Evolutionary conservation across 2,797 vertebrate species (phyloP), one percentile per base, ranked within the genome.

Genomic region (Acanthurus leucopareius): DNA sequence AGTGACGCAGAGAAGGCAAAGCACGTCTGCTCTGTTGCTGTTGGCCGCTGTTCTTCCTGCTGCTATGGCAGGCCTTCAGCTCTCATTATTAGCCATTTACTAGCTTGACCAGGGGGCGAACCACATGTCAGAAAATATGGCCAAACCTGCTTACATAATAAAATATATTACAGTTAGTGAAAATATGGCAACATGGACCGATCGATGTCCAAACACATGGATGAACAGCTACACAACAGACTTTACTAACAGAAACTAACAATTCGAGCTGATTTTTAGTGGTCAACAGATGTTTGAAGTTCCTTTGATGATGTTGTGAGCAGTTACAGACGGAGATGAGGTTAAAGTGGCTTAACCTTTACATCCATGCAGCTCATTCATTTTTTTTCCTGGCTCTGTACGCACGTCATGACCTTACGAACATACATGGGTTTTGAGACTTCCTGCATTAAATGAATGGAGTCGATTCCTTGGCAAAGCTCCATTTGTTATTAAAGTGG

Each of bases 71-170:
- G 0, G 22, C 48, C 47, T 62, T 69, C 53, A 66, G 65, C 15
- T 20, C 65, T 45, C 40, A 79, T 80, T 71, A 60, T 85, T 73
- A 72, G 52, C 68, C 67, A 57, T 72, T 86, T 65, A 77, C 66
- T 49, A 58, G 51, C 25, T 47, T 22, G 60, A 70, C 40, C 44
- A 56, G 67, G 45, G 25, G 19, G 66, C 32, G 44, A 42, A 19
- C 48, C 1, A 7, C 47, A 35, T 10, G 35, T 75, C 61, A 78
- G 47, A 59, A 69, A 75, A 66, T 1, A 20, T 67, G 14, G 65
- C 49, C 17, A 14, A 38, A 48, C 7, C 54, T 40, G 20, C 51
- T 65, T 40, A 38, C 54, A 62, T 20, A 51, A 56, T 59, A 10
- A 51, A 65, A 85, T 48, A 75, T 60, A 38, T 68, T 22, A 45